Conservation (phyloP, 2,888 invertebrate genomes). For the Yponomeuta plumbellus region DNA sequence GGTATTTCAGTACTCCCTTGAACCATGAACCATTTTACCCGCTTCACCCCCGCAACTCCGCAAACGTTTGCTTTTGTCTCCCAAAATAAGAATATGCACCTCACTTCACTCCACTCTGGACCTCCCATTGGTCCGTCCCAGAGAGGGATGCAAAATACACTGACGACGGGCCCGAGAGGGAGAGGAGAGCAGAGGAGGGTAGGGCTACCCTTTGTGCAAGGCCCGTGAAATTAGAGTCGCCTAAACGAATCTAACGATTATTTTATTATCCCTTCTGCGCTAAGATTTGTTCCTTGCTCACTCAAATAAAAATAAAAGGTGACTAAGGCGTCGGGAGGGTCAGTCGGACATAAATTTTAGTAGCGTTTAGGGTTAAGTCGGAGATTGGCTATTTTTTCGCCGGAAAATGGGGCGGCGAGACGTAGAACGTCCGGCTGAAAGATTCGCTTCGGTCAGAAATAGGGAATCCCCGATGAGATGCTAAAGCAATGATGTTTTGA, state of each 20-base stretch:
- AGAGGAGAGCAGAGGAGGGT: conserved; percentile 44
- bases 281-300: conserved; percentile 77
- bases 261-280: conserved; percentile 76
- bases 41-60: conserved; percentile 37
- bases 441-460: neutral
- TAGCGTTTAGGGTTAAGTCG: conserved; percentile 52
- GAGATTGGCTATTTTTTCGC: conserved; percentile 39
- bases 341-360: conserved; percentile 66
- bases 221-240: conserved; percentile 75
- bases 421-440: neutral
- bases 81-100: conserved; percentile 50
- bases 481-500: too few species aligned
- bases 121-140: conserved; percentile 51
- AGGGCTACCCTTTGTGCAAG: conserved; percentile 67
- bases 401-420: neutral
- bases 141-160: conserved; percentile 36
- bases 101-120: conserved; percentile 37
- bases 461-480: too few species aligned
- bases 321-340: conserved; percentile 70
- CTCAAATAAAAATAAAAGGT: conserved; percentile 77
- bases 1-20: neutral
- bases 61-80: conserved; percentile 38
- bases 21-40: neutral
- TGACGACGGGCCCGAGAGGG: conserved; percentile 19
- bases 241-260: conserved; percentile 77